A percentile compares a stretch with the other conserved stretches of the same genome.
These are phyloP conservation scores for Saimiri boliviensis DNA, from an alignment of 2,113 vertebrate genomes.

Conservation along the genomic window DNA sequence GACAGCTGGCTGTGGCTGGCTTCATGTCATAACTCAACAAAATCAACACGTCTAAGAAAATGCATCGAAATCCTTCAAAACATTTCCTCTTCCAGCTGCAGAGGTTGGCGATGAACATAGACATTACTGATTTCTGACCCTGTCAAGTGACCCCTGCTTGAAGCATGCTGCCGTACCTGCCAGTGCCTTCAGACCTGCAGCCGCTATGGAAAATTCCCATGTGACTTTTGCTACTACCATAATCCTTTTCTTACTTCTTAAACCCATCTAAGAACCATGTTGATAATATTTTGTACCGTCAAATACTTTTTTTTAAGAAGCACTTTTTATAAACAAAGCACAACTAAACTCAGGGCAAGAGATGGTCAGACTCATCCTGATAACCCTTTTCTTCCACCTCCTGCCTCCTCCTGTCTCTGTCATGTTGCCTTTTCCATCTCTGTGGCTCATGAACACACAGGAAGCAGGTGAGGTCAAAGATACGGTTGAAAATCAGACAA, in stretches of 20 bases:
- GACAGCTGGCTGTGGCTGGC: not conserved
- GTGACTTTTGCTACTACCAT: not conserved
- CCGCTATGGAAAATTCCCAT: not conserved
- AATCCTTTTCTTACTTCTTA: not conserved
- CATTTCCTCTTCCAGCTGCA: accelerated
- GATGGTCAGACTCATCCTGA: not conserved
- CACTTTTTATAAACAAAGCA: not conserved
- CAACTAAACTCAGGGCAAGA: not conserved
- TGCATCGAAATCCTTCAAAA: not conserved
- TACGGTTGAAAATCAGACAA: not conserved
- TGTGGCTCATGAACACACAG: not conserved
- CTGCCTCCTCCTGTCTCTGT: not conserved
- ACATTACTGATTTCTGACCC: not conserved
- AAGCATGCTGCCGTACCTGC: not conserved
- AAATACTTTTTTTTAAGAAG: not conserved
- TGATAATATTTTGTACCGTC: not conserved
- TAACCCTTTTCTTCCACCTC: not conserved
- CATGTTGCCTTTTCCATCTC: not conserved
- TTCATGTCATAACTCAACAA: not conserved
- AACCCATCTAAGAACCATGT: not conserved
- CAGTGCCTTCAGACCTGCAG: not conserved
- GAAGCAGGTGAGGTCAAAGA: not conserved
- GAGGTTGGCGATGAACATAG: not conserved
- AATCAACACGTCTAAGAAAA: not conserved
- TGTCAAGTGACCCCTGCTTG: not conserved